Evolutionary conservation across 2,888 invertebrate genomes (phyloP), one percentile per base, ranked within the genome.

Genomic region (Drosophila kanekoi): DNA sequence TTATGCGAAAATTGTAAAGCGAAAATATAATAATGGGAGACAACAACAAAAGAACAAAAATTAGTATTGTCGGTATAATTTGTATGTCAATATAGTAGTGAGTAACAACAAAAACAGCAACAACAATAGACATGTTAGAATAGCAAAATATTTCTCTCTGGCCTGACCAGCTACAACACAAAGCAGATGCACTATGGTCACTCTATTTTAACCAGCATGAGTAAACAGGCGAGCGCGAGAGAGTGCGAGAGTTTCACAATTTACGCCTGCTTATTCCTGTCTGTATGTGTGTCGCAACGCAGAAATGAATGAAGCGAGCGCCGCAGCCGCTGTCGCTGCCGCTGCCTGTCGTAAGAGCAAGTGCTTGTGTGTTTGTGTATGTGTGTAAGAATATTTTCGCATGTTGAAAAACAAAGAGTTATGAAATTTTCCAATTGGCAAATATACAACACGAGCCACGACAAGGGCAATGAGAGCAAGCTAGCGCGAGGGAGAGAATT

Each of bases 401-500:
- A 53, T 74, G 57, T 52, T 62, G 75, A 66, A 77, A 77, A 77
- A 79, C 75, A 78, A 78, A 73, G 77, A 68, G 72, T 65, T 63
- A 85, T 72, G 69, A 85, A 87, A 74, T 77, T 87, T 83, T 87
- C 86, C 83, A 87, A 83, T 83, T 83, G 86, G 79, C 82, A 73
- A 77, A 64, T 44, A 70, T 32, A 71, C 57, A 60, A 64, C 57
- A 60, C 58, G 49, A 73, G 40, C 13, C 33, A 48, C 28, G 8
- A 49, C 56, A 52, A 41, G 16, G 57, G 54, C 13, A 2, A 43
- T 20, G 44, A 45, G 28, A 33, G 40, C 49, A 23, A 23, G 11
- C n/a, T 37, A 10, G 11, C 38, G 18, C 44, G 35, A 57, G 54
- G 47, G 45, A 51, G 60, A 51, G 53, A 41, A 16, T 45, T 54